These are phyloP conservation scores for Hemaris fuciformis DNA, from an alignment of 2,888 invertebrate genomes.

Conservation along the genomic window DNA sequence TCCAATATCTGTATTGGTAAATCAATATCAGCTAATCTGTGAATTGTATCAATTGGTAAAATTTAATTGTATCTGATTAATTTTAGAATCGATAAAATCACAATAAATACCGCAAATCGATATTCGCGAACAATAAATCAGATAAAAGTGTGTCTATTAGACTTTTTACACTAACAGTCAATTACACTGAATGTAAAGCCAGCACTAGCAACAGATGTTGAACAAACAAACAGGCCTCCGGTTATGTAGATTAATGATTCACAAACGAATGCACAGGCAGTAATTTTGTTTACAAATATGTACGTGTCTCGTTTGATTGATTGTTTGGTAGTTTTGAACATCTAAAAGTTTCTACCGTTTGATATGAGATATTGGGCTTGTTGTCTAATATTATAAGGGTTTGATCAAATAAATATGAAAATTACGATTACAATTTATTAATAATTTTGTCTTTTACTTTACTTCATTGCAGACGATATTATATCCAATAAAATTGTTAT, in stretches of 20 bases:
- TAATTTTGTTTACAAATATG: constrained; percentile 75
- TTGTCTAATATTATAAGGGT: no score
- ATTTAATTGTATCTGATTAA: no score
- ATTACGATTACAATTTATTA: no score
- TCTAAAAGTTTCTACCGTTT: constrained; percentile 26
- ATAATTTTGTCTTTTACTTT: no score
- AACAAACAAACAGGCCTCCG: constrained; percentile 61
- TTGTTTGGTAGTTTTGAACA: constrained; percentile 42
- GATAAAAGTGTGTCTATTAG: background rate
- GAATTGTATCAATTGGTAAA: no score
- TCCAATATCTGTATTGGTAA: no score
- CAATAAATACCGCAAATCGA: background rate
- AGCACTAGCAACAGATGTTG: constrained; percentile 41
- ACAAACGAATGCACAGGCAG: constrained; percentile 53
- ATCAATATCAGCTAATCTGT: no score
- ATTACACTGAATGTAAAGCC: background rate
- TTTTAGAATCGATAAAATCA: background rate
- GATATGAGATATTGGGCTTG: background rate
- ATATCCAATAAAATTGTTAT: no score
- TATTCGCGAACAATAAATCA: constrained; percentile 2
- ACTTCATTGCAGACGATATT: no score
- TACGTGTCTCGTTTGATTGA: constrained; percentile 55
- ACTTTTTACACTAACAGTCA: background rate
- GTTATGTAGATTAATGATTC: constrained; percentile 73
- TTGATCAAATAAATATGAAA: no score